Evolutionary conservation across 1,140 invertebrate genomes (phyloP), one percentile per base, ranked within the genome.

Genomic region (Drosophila nigrodunni): DNA sequence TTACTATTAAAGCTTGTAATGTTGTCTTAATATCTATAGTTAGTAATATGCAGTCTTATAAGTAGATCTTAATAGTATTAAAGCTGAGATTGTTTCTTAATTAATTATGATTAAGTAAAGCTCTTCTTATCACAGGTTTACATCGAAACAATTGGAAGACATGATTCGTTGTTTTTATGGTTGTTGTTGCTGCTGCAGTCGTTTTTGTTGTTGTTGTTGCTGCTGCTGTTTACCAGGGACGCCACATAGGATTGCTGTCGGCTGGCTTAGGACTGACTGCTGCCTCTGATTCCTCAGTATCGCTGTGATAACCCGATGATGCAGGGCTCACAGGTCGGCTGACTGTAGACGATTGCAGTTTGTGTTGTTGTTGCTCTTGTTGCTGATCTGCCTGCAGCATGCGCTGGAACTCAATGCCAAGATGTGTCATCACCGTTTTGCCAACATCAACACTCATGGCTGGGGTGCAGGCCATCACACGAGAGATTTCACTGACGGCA

Each of bases 401-500:
- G 80, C 96, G 95, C 92, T 96, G 97, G 74, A 97, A 94, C 50
- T 95, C 95, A 91, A 96, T 95, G 52, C 96, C 97, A 55, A 98
- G 94, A 90, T 98, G 97, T 8, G 96, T 97, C 96, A 98, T 97
- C 71, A 98, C 94, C 77, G 96, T 95, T 49, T 96, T 97, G 39
- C 97, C 96, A 15, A 97, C 93, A 70, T 96, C 94, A 25, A 97
- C 95, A 88, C 98, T 97, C 62, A 98, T 96, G 46, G 96, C 96
- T 7, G 97, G 96, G 13, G 96, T 95, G 57, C 96, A 94, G 25
- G 96, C 96, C 82, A 99, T 93, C 90, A 96, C 98, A 46, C 96
- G 95, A 77, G 96, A 97, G 49, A 99, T 97, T 93, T 98, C 97
- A 88, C 96, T 96, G 60, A 97, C 97, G 92, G 97, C 98, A 86